Base-by-base conservation (phyloP, 92 coral and sea anemone species). In the Palythoa grandiflora region DNA sequence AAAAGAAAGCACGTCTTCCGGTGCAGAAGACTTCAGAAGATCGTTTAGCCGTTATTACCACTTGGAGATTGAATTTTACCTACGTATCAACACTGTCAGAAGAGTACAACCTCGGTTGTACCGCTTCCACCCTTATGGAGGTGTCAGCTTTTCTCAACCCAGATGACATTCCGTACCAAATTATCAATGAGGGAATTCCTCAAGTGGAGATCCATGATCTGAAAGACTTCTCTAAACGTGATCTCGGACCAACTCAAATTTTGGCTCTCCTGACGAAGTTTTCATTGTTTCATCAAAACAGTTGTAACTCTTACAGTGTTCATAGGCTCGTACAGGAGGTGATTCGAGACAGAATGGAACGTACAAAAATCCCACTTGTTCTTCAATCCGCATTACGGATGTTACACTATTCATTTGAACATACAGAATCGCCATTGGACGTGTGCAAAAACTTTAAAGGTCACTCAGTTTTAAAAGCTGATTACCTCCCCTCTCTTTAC, bases 251-350 rank as follows among this genome's bases (percentile, higher is more conserved):
- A 38, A 83, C 86, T 16, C 94, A 94, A 68, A 85, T 93, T 39
- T 70, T 94, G 36, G 78, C 90, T 28, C 89, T 94, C 11, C 81
- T 96, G 72, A 94, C 98, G 9, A 91, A 91, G 71, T 96, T 96
- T 84, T 96, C 98, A 28, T 89, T 96, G 19, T 96, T 96, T 85
- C 94, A 96, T 60, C 84, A 87, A 72, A 84, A 85, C 51, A 81
- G 89, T 35, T 89, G 73, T 10, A 71, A 80, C 60, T 96, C 98
- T 21, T 83, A 87, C 83, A 88, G 96, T 80, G 96, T 96, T 63
- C 98, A 96, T 77, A 94, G 98, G 17, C 87, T 96, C 20, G 98
- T 96, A 52, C 98, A 96, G 71, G 98, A 96, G 75, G 98, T 96
- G 1, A 93, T 96, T 84, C 93, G 94, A 65, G 87, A 85, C 55